Base-by-base conservation (phyloP, 2,113 vertebrate genomes). In the Labrus mixtus region DNA sequence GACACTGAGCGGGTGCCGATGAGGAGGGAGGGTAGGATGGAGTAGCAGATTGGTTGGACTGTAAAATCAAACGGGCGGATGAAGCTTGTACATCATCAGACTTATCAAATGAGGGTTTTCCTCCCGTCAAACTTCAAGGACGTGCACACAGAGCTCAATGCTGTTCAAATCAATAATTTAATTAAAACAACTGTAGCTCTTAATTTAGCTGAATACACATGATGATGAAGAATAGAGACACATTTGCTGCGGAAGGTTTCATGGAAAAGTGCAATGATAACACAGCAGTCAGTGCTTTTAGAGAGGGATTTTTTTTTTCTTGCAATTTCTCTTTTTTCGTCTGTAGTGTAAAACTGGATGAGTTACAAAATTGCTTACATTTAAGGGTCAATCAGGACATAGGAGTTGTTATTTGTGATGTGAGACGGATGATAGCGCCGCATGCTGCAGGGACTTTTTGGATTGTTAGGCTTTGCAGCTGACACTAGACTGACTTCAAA, bases 401-500 rank as follows among this genome's bases (percentile, higher is more conserved):
- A 11, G 8, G 60, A 55, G n/a, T n/a, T 46, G 53, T 48, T n/a
- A n/a, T n/a, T n/a, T 54, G 64, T 19, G 55, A 51, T 20, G 60
- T 0, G 8, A 70, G 64, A 36, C 16, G 2, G 59, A 69, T 29
- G 37, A 55, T 22, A 19, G 23, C 3, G 10, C 15, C 1, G 51
- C 43, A n/a, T 51, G 17, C 17, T 66, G 63, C 53, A 0, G 64
- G 68, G 46, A 17, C 57, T 41, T 69, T 69, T 62, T 6, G 39
- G 58, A 76, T 33, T 78, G 43, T 78, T 63, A 10, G 54, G 61
- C 33, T 55, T 50, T 39, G 19, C 10, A 46, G 60, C 36, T 54
- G 15, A 65, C 58, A 71, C 20, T 10, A 41, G 12, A 80, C 66
- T 70, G 12, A 80, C 66, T 70, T 89, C 78, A 78, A 84, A 85